These are phyloP conservation scores for Boleophthalmus pectinirostris DNA, from an alignment of 2,113 vertebrate genomes.

Conservation along the genomic window DNA sequence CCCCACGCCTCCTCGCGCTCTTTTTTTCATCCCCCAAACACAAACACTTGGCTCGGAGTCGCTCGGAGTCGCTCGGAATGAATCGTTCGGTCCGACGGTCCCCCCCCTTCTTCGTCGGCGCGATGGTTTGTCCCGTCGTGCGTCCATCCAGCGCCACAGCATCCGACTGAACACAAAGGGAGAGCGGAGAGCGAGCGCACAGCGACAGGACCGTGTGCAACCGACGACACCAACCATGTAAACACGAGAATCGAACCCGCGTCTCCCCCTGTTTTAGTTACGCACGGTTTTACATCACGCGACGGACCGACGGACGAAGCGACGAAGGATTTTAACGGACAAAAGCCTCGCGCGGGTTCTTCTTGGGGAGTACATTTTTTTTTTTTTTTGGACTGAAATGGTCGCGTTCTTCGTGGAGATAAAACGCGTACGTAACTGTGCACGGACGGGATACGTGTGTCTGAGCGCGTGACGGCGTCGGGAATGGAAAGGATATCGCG, in stretches of 20 bases:
- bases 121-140: conserved; percentile 69
- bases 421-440: background rate
- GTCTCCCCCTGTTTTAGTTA: too few species aligned
- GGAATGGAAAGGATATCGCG: conserved; percentile 35
- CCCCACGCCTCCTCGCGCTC: background rate
- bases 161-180: conserved; percentile 58
- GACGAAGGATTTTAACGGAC: too few species aligned
- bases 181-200: conserved; percentile 33
- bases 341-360: too few species aligned
- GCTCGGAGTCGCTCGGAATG: conserved; percentile 68
- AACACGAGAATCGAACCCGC: conserved; percentile 54
- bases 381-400: conserved; percentile 19
- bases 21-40: conserved; percentile 55
- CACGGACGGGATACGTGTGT: conserved; percentile 1
- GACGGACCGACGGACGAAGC: too few species aligned
- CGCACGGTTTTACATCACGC: too few species aligned
- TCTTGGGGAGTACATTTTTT: too few species aligned
- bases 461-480: conserved; percentile 9
- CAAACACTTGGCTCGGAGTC: conserved; percentile 73
- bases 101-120: conserved; percentile 12
- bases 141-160: background rate
- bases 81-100: background rate
- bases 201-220: too few species aligned
- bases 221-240: conserved; percentile 55
- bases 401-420: conserved; percentile 19